Conservation (phyloP, 2,888 invertebrate genomes). For the Eupeodes latifasciatus region DNA sequence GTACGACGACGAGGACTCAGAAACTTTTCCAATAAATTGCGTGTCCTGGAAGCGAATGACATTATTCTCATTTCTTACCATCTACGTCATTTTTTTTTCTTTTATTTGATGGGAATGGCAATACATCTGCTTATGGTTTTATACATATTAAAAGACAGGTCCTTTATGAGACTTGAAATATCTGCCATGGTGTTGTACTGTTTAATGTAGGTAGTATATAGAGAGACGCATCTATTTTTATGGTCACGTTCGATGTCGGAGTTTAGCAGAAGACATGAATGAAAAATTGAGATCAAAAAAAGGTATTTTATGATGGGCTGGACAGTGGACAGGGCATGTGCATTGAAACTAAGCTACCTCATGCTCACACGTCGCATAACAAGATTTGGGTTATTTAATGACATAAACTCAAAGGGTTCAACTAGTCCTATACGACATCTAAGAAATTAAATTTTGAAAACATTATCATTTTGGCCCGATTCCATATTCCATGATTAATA, state of each 20-base stretch:
- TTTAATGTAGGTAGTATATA: no score
- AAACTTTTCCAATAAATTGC: constrained; percentile 76
- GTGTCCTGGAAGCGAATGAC: constrained; percentile 70
- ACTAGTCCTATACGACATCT: constrained; percentile 52
- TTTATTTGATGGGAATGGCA: constrained; percentile 9
- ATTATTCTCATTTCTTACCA: constrained; percentile 55
- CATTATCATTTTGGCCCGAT: constrained; percentile 58
- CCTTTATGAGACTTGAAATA: neutral
- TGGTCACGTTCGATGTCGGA: constrained; percentile 43
- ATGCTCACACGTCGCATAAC: constrained; percentile 47
- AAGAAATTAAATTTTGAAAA: constrained; percentile 72
- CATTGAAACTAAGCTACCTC: constrained; percentile 42
- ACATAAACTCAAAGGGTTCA: constrained; percentile 59
- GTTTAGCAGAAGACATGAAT: constrained; percentile 64
- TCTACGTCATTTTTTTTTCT: neutral
- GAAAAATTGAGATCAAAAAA: constrained; percentile 61
- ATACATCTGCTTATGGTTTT: neutral
- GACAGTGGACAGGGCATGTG: constrained; percentile 35
- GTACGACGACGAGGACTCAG: constrained; percentile 22
- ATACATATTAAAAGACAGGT: constrained; percentile 16
- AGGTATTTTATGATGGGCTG: constrained; percentile 37
- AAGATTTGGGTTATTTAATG: constrained; percentile 50
- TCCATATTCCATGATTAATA: constrained; percentile 50
- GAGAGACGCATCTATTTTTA: neutral
- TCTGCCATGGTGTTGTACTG: neutral